These are phyloP conservation scores for Thryonomys swinderianus DNA, from an alignment of 2,113 vertebrate species.

Conservation along the genomic window DNA sequence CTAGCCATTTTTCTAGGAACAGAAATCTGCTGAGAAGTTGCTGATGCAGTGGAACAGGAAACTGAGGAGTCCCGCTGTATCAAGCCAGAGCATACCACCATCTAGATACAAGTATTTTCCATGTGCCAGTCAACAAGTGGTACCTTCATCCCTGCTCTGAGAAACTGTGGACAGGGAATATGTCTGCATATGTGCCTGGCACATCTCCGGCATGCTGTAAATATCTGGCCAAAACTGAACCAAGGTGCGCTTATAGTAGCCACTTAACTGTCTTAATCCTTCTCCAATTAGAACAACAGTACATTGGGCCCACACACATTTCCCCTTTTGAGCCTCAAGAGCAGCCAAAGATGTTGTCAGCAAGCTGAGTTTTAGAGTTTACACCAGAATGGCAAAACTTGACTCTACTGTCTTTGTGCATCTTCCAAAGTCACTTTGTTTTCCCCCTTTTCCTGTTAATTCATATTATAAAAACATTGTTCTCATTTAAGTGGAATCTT, in stretches of 20 bases:
- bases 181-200: neutral
- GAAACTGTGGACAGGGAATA: neutral
- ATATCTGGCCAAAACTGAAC: conserved; percentile 32
- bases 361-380: conserved; percentile 54
- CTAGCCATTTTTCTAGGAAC: neutral
- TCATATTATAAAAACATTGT: conserved; percentile 80
- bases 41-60: neutral
- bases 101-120: neutral
- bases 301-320: conserved; percentile 1
- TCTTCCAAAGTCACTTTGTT: conserved; percentile 64
- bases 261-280: conserved; percentile 43
- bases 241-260: conserved; percentile 7
- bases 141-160: neutral
- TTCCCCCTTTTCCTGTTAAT: conserved; percentile 74
- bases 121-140: neutral
- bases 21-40: neutral
- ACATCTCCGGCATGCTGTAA: conserved; percentile 13
- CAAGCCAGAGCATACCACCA: neutral
- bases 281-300: conserved; percentile 28
- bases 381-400: conserved; percentile 49
- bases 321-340: neutral
- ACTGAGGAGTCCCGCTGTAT: neutral
- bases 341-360: conserved; percentile 34
- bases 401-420: neutral
- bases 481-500: conserved; percentile 72